A percentile compares a stretch with the other conserved stretches of the same genome.
These are phyloP conservation scores for Pararge aegeria DNA, from an alignment of 1,140 invertebrate genomes.

Conservation along the genomic window DNA sequence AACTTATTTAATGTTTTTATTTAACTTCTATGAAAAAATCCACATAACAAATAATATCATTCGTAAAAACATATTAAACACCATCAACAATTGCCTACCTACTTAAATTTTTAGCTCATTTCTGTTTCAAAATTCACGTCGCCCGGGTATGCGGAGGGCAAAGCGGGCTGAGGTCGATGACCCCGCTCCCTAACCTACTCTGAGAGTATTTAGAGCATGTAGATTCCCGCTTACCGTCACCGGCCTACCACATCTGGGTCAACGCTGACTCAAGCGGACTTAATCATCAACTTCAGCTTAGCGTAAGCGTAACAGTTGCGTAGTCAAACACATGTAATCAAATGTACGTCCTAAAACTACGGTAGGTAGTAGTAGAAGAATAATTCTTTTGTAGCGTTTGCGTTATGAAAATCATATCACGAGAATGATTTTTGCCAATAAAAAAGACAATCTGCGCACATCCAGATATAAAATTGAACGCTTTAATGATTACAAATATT, in stretches of 20 bases:
- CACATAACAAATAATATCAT: too few relatives aligned
- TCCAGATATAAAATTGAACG: too few relatives aligned
- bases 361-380: not conserved
- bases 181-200: slow-evolving; percentile 74
- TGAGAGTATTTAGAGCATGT: slow-evolving; percentile 69
- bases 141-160: slow-evolving; percentile 54
- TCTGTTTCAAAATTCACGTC: slow-evolving; percentile 36
- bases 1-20: too few relatives aligned
- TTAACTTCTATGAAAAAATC: too few relatives aligned
- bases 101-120: not conserved
- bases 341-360: slow-evolving; percentile 25
- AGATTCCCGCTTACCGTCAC: slow-evolving; percentile 60
- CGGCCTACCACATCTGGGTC: slow-evolving; percentile 65
- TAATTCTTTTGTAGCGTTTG: too few relatives aligned
- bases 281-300: slow-evolving; percentile 66
- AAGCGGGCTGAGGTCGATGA: slow-evolving; percentile 54
- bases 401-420: too few relatives aligned
- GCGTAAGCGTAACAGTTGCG: slow-evolving; percentile 58
- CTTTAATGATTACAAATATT: too few relatives aligned
- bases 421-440: too few relatives aligned
- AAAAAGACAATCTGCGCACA: too few relatives aligned
- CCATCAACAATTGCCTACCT: too few relatives aligned
- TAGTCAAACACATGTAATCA: slow-evolving; percentile 31
- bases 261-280: slow-evolving; percentile 67
- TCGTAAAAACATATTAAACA: too few relatives aligned